phyloP scores from a whole-genome alignment of 2,797 vertebrate genomes.

The Eremophila alpestris region DNA sequence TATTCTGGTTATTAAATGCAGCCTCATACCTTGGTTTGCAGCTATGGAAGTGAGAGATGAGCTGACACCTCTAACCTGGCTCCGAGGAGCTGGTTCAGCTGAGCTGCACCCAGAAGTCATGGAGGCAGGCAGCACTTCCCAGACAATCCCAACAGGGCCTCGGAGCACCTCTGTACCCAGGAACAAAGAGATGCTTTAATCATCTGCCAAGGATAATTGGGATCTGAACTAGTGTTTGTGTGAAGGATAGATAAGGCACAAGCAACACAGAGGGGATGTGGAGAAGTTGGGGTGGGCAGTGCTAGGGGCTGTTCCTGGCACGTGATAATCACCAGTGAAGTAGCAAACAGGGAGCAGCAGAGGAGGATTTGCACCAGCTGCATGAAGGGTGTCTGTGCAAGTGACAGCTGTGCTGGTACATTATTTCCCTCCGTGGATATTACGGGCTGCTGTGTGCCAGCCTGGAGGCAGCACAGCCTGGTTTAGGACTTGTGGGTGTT shows the following conservation, averaged over 20 bases:
- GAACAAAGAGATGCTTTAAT: background rate
- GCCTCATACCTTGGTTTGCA: background rate
- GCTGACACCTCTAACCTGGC: background rate
- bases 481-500: background rate
- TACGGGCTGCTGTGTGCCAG: background rate
- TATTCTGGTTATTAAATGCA: background rate
- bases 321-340: background rate
- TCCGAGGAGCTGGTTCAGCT: background rate
- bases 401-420: background rate
- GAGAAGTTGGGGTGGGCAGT: background rate
- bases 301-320: background rate
- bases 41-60: background rate
- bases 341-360: background rate
- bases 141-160: background rate
- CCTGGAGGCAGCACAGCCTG: background rate
- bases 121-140: background rate
- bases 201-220: background rate
- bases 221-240: background rate
- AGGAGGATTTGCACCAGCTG: background rate
- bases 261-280: fast-evolving
- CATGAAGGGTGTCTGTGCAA: background rate
- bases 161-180: background rate
- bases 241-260: background rate
- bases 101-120: background rate
- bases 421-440: background rate